These are phyloP conservation scores for Palloptera scutellata DNA, from an alignment of 2,888 invertebrate species.

Conservation along the genomic window DNA sequence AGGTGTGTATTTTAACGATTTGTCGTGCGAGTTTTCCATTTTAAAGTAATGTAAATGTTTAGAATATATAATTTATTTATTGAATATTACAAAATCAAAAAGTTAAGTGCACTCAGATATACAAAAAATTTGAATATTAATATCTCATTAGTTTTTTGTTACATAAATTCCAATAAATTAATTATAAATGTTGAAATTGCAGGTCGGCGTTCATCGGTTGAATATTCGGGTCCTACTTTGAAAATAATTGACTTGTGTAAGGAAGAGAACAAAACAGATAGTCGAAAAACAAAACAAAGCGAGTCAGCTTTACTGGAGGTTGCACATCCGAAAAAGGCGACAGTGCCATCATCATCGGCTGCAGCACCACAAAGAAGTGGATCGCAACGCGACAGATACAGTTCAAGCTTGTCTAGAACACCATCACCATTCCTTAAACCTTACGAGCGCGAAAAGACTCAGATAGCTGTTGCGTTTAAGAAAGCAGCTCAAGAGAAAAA, in stretches of 20 bases:
- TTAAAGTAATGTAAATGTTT: no score
- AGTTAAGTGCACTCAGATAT: no score
- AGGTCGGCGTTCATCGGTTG: slow-evolving; percentile 51
- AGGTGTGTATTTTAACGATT: slow-evolving; percentile 12
- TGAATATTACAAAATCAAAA: no score
- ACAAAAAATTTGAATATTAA: no score
- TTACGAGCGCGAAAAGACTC: slow-evolving; percentile 58
- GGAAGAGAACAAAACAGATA: slow-evolving; percentile 46
- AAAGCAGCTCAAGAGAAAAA: slow-evolving; percentile 24
- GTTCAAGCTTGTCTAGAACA: slow-evolving; percentile 82
- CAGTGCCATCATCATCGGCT: slow-evolving; percentile 30
- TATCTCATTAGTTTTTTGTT: no score
- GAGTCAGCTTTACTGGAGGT: slow-evolving; percentile 32
- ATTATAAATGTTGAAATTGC: slow-evolving; percentile 12
- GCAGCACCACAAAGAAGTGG: slow-evolving; percentile 39
- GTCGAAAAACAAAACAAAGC: slow-evolving; percentile 13
- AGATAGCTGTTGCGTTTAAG: slow-evolving; percentile 26
- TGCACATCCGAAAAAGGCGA: slow-evolving; percentile 30
- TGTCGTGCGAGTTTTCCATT: neutral
- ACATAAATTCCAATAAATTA: slow-evolving; percentile 5
- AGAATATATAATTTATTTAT: no score
- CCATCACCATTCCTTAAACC: slow-evolving; percentile 82
- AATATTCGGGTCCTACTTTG: slow-evolving; percentile 50
- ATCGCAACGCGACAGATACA: slow-evolving; percentile 66
- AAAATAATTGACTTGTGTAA: slow-evolving; percentile 55